phyloP scores from a whole-genome alignment of 1,140 invertebrate species.

The Chironomus tepperi region DNA sequence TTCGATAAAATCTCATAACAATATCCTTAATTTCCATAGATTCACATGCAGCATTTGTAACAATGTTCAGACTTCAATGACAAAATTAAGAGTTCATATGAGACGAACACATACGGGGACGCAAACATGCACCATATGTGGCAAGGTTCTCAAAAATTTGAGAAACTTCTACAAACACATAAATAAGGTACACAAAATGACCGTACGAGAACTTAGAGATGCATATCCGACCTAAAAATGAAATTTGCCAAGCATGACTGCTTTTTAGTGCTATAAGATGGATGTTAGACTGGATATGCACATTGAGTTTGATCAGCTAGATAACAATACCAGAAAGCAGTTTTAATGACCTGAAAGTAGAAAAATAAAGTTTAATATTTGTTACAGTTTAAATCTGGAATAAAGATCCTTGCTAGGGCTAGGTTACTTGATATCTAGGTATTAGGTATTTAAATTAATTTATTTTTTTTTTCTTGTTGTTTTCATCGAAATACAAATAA shows the following conservation, averaged over 20 bases:
- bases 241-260: neutral
- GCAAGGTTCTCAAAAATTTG: neutral
- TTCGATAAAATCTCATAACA: neutral
- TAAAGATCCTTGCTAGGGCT: too few species aligned
- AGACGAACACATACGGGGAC: neutral
- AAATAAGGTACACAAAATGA: neutral
- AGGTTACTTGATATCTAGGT: too few species aligned
- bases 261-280: too few species aligned
- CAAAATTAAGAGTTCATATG: neutral
- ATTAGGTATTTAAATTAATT: neutral
- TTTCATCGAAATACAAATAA: neutral
- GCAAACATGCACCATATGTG: neutral
- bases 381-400: too few species aligned
- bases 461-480: neutral
- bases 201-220: neutral
- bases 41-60: neutral
- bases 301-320: too few species aligned
- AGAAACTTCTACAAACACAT: neutral
- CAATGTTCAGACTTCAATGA: neutral
- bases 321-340: too few species aligned
- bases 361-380: neutral
- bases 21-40: neutral
- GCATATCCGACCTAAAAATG: neutral
- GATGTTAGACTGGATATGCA: too few species aligned
- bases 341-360: neutral